Evolutionary conservation across 1,140 invertebrate species (phyloP), one percentile per base, ranked within the genome.

Genomic region (Bombus waltoni): DNA sequence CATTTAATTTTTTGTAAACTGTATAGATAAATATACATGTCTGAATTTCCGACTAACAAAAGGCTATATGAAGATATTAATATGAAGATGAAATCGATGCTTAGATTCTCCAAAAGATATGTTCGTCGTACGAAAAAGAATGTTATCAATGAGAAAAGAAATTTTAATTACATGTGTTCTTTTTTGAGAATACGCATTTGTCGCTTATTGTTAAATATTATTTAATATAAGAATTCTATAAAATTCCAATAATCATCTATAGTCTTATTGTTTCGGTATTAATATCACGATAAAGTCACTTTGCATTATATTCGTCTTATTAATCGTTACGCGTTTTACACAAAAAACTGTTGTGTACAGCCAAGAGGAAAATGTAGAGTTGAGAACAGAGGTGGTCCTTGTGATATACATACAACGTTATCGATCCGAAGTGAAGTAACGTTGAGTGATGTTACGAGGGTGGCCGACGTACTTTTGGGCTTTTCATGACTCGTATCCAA

Each of bases 401-500:
- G 82, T 90, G 77, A 72, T 71, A 32, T 72, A 74, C 28, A n/a
- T 71, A 75, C 10, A 62, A 65, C 40, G 81, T 87, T 85, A 82
- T 84, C 57, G 59, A 79, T 76, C 83, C 65, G 59, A 81, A 47
- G 57, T 44, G 72, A 70, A 87, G 82, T 74, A 77, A 79, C 87
- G 68, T 83, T 81, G 75, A 88, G 71, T 81, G 84, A 87, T 74
- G 81, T 89, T 79, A 81, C 76, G 57, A 70, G 82, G 72, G 66
- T 83, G 86, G 42, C 57, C 73, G 42, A 22, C 38, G 73, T 15
- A 40, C 42, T 90, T 90, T 77, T 72, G 40, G 70, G 74, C 57
- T 87, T 83, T 88, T 82, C 88, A 87, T 62, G 68, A 81, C 71
- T 89, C 86, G 78, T 59, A 65, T 59, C 35, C 35, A 44, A 83